phyloP scores from a whole-genome alignment of 2,888 invertebrate genomes.

The Drosophila rellima region DNA sequence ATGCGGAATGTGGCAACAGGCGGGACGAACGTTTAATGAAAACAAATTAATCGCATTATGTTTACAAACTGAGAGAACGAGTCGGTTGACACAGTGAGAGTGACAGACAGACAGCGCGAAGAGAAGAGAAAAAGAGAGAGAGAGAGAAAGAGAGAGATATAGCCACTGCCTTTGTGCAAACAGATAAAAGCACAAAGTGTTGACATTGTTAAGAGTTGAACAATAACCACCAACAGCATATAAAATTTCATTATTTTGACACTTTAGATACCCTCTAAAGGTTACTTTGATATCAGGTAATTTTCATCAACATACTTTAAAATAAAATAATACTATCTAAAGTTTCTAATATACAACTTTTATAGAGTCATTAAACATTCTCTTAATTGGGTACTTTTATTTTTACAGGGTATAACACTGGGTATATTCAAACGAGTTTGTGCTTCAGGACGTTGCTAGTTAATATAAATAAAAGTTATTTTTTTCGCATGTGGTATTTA shows the following conservation, averaged over 20 bases:
- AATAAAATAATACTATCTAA: not conserved
- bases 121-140: not conserved
- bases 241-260: conserved; percentile 1
- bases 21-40: conserved; percentile 61
- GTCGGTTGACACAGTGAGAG: conserved; percentile 8
- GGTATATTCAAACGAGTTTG: conserved; percentile 3
- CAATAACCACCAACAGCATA: conserved; percentile 57
- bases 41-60: conserved; percentile 77
- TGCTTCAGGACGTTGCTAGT: conserved; percentile 15
- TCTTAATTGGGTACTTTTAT: not conserved
- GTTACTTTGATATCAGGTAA: not conserved
- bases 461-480: conserved; percentile 43
- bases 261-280: conserved; percentile 23
- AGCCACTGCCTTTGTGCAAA: conserved; percentile 58
- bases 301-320: not conserved
- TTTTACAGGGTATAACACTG: conserved; percentile 21
- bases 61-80: conserved; percentile 52
- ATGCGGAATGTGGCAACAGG: conserved; percentile 30
- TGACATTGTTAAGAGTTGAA: conserved; percentile 72
- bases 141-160: not conserved
- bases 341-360: not conserved
- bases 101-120: conserved; percentile 3
- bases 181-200: conserved; percentile 76
- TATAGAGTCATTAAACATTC: no score
- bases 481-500: conserved; percentile 37